These are phyloP conservation scores for Aphaenogaster ashmeadi DNA, from an alignment of 1,140 invertebrate species.

Conservation along the genomic window DNA sequence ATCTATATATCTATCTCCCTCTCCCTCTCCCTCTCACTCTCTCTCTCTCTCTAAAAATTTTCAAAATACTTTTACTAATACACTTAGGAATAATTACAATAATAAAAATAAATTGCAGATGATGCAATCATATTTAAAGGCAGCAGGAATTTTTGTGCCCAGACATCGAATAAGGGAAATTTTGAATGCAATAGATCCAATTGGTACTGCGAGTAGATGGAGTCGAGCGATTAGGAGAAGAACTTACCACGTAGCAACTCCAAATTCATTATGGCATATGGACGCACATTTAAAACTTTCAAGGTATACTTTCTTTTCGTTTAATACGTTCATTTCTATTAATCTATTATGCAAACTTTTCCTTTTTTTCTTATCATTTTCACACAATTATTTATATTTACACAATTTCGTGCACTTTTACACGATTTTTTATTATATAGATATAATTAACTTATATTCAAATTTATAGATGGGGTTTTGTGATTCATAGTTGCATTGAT, in stretches of 20 bases:
- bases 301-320: not conserved
- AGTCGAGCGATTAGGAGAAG: not conserved
- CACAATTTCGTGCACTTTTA: no score
- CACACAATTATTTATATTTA: no score
- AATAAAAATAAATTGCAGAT: not conserved
- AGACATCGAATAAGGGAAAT: not conserved
- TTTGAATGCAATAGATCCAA: not conserved
- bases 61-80: no score
- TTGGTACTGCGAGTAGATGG: slow-evolving; percentile 1
- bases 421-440: not conserved
- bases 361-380: no score
- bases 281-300: slow-evolving; percentile 7
- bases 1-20: no score
- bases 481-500: not conserved
- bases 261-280: slow-evolving; percentile 3
- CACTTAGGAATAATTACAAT: slow-evolving; percentile 1
- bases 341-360: no score
- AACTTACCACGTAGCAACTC: not conserved
- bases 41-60: no score
- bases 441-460: no score
- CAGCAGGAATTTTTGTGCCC: not conserved
- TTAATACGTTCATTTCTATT: not conserved
- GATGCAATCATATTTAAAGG: slow-evolving; percentile 10
- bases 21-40: no score
- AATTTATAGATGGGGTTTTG: not conserved